Percentiles rank a stretch among this genome's conserved stretches.
Conservation (phyloP, 2,888 invertebrate species). For the Eledone cirrhosa region DNA sequence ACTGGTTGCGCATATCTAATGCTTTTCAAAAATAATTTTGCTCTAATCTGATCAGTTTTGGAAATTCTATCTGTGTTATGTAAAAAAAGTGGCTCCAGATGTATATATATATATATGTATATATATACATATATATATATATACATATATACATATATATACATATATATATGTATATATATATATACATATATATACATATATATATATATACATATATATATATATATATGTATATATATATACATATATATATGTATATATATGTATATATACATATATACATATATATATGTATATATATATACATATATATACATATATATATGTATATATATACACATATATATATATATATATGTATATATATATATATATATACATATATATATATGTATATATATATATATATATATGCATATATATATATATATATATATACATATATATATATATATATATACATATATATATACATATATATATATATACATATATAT, state of each 20-base stretch:
- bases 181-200: not conserved
- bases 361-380: not conserved
- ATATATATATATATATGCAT: not conserved
- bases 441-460: not conserved
- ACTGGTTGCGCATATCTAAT: too few species aligned
- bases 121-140: conserved; percentile 2
- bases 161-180: not conserved
- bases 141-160: not conserved
- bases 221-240: not conserved
- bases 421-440: not conserved
- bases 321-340: not conserved
- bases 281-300: not conserved
- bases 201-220: not conserved
- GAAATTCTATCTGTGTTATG: too few species aligned
- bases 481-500: not conserved
- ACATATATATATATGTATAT: not conserved
- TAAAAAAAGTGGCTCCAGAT: too few species aligned
- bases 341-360: not conserved
- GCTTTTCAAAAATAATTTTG: too few species aligned
- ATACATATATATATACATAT: not conserved
- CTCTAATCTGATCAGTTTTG: too few species aligned
- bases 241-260: not conserved
- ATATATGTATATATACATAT: not conserved
- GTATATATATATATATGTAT: not conserved
- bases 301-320: not conserved